These are phyloP conservation scores for Porphyrio hochstetteri DNA, from an alignment of 2,113 vertebrate species.

Conservation along the genomic window DNA sequence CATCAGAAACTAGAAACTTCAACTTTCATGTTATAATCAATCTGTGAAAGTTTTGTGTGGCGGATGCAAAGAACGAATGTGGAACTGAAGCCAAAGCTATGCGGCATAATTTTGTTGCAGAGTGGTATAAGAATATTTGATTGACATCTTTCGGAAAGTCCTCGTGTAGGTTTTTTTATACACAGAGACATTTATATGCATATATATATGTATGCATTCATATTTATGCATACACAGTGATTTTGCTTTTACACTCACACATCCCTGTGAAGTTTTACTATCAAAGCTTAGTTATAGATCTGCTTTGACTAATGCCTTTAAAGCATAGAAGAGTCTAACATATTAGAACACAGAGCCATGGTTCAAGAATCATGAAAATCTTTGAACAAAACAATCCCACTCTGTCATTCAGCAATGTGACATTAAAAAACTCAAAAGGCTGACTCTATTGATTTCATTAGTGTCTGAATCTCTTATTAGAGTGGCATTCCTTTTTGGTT, in stretches of 20 bases:
- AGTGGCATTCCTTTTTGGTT: neutral
- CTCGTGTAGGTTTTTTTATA: neutral
- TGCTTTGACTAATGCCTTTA: neutral
- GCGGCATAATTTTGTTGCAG: neutral
- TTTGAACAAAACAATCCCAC: neutral
- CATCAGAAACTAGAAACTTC: neutral
- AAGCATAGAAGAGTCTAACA: neutral
- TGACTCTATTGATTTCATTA: neutral
- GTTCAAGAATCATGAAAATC: neutral
- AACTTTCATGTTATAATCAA: neutral
- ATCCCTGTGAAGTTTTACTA: neutral
- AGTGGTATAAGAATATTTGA: neutral
- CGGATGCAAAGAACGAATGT: neutral
- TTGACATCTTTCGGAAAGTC: neutral
- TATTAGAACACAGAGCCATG: neutral
- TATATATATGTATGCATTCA: neutral
- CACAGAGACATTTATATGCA: fast-evolving
- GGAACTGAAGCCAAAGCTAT: neutral
- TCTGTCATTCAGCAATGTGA: neutral
- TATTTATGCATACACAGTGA: neutral
- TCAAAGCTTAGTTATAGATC: neutral
- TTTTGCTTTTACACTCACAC: neutral
- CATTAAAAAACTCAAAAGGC: neutral
- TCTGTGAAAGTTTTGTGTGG: neutral
- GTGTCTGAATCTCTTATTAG: neutral